Evolutionary conservation across 2,113 vertebrate species (phyloP).

Genomic region (Pteronura brasiliensis): DNA sequence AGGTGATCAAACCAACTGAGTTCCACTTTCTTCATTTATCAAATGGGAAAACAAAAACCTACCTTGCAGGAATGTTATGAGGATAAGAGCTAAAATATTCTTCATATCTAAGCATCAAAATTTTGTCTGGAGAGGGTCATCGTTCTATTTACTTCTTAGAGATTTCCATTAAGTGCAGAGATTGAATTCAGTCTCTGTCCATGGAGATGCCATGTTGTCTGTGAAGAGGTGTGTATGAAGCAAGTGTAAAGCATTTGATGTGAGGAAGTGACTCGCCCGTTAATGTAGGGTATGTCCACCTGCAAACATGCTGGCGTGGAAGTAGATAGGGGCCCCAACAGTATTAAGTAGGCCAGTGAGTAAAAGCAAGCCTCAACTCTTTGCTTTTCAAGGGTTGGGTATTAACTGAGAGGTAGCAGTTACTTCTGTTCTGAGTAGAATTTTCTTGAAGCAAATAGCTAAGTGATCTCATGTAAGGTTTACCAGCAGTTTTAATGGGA

Average conservation of each 20-base stretch:
- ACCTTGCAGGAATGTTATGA: neutral
- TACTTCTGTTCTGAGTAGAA: neutral
- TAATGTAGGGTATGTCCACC: neutral
- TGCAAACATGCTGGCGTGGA: neutral
- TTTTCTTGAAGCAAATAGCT: neutral
- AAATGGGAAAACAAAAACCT: neutral
- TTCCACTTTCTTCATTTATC: neutral
- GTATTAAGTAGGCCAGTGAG: neutral
- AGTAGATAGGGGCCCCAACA: neutral
- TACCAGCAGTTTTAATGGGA: neutral
- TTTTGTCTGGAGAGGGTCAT: neutral
- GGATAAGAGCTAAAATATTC: neutral
- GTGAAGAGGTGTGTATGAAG: neutral
- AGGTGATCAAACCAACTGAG: neutral
- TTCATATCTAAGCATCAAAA: neutral
- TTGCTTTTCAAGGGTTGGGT: neutral
- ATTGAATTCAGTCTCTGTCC: neutral
- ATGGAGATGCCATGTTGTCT: neutral
- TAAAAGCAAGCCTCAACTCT: neutral
- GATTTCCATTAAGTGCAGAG: neutral
- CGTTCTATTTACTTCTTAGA: neutral
- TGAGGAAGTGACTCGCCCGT: neutral
- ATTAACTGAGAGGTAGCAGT: neutral
- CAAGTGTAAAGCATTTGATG: neutral
- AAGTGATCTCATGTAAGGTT: constrained; percentile 16